phyloP scores from a whole-genome alignment of 2,113 vertebrate genomes.

The Silurus glanis region DNA sequence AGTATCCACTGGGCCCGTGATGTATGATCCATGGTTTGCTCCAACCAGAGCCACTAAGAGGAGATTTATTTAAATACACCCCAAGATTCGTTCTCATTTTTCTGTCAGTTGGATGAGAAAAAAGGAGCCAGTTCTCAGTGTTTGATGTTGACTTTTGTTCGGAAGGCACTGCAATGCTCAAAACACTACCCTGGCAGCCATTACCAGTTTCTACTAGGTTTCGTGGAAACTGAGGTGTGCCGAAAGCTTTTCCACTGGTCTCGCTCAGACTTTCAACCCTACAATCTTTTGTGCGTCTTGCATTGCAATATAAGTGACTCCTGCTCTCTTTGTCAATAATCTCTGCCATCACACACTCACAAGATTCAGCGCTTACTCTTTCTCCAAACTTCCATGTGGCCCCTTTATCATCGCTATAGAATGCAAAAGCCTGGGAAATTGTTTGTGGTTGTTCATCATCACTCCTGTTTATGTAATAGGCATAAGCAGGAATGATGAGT shows the following conservation, averaged over 20 bases:
- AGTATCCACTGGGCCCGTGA: constrained; percentile 83
- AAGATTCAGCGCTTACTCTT: constrained; percentile 61
- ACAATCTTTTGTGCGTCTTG: constrained; percentile 69
- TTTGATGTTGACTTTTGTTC: constrained; percentile 60
- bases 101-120: constrained; percentile 81
- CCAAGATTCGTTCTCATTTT: constrained; percentile 77
- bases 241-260: constrained; percentile 71
- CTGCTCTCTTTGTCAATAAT: constrained; percentile 63
- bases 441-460: not conserved
- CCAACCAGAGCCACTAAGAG: constrained; percentile 72
- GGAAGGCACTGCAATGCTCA: constrained; percentile 76
- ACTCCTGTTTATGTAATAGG: constrained; percentile 67
- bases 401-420: constrained; percentile 86
- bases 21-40: constrained; percentile 77
- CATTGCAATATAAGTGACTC: constrained; percentile 83
- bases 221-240: constrained; percentile 55
- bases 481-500: constrained; percentile 83
- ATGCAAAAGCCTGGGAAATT: constrained; percentile 60
- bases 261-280: constrained; percentile 79
- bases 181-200: constrained; percentile 90
- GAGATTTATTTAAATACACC: constrained; percentile 80
- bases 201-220: constrained; percentile 69
- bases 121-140: constrained; percentile 80
- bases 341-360: constrained; percentile 88
- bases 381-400: constrained; percentile 75